phyloP scores from a whole-genome alignment of 2,888 invertebrate species.

The Cataglyphis livida region DNA sequence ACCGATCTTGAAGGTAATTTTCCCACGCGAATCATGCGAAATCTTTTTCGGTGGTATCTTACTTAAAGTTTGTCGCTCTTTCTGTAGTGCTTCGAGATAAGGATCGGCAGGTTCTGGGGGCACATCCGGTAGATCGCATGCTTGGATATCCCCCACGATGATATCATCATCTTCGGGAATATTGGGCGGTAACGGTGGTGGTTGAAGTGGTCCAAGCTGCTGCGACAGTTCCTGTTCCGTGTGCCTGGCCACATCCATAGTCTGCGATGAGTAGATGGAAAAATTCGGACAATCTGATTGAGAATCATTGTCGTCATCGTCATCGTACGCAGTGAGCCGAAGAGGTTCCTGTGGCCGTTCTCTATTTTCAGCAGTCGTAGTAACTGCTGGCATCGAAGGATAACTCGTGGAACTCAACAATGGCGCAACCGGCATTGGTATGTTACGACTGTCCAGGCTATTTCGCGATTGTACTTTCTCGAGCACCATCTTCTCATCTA shows the following conservation, averaged over 20 bases:
- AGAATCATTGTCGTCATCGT: conserved; percentile 85
- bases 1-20: conserved; percentile 84
- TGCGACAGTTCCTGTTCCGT: conserved; percentile 85
- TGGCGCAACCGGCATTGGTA: conserved; percentile 58
- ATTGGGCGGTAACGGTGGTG: conserved; percentile 79
- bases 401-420: conserved; percentile 39
- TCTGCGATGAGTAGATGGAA: conserved; percentile 93
- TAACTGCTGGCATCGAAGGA: background rate
- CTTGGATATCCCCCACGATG: conserved; percentile 81
- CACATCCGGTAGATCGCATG: conserved; percentile 81
- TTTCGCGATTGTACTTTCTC: conserved; percentile 21
- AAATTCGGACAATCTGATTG: conserved; percentile 94
- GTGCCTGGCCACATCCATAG: conserved; percentile 90
- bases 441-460: conserved; percentile 39
- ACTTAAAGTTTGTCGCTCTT: conserved; percentile 81
- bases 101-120: conserved; percentile 82
- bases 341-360: conserved; percentile 53
- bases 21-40: conserved; percentile 80
- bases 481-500: conserved; percentile 22
- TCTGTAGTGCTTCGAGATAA: conserved; percentile 82
- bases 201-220: conserved; percentile 82
- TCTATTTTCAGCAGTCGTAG: background rate
- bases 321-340: conserved; percentile 82
- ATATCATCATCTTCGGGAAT: conserved; percentile 81
- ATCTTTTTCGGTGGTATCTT: conserved; percentile 83